Base-by-base conservation (phyloP, 1,140 invertebrate species). In the Heliconius melpomene region DNA sequence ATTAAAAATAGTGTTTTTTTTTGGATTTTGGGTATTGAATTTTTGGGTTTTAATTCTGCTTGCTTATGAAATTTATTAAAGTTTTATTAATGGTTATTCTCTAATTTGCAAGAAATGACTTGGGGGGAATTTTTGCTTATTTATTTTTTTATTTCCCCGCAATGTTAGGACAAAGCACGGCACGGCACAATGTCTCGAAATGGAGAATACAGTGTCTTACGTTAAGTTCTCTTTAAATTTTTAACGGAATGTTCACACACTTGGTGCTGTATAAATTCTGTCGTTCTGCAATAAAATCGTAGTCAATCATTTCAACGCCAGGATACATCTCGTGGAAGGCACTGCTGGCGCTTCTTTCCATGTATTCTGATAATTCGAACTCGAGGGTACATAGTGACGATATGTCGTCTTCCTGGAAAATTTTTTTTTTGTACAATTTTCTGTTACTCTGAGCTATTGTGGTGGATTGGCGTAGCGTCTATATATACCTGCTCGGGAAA, bases 231-330 rank as follows among this genome's bases (percentile, higher is more conserved):
- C 32, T 36, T 36, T 36, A 36, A 36, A 7, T 36, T 36, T 36
- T 36, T 36, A 36, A 36, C 32, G 6, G 32, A 36, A 36, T 36
- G 32, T 20, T 23, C 18, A 32, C 60, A 72, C 87, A 92, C 90
- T 88, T 91, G 11, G 90, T 91, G 20, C 83, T 79, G 75, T 91
- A 85, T 18, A 87, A 54, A 66, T 87, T 89, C 13, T 83, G 82
- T 52, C 91, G 86, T 38, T 93, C 91, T 11, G 81, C 76, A 38
- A 82, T 81, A 18, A 87, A 91, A 72, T 93, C 87, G 52, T 89
- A 93, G 7, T 87, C 83, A 0, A 87, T 77, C 75, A 79, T 86
- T 36, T 90, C 89, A 8, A 86, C 87, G 3, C 91, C 90, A 18
- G 91, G 91, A 57, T 93, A 93, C 9, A 85, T 50, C 54, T 88